Evolutionary conservation across 2,797 vertebrate species (phyloP), one percentile per base, ranked within the genome.

Genomic region (Rhinophrynus dorsalis): DNA sequence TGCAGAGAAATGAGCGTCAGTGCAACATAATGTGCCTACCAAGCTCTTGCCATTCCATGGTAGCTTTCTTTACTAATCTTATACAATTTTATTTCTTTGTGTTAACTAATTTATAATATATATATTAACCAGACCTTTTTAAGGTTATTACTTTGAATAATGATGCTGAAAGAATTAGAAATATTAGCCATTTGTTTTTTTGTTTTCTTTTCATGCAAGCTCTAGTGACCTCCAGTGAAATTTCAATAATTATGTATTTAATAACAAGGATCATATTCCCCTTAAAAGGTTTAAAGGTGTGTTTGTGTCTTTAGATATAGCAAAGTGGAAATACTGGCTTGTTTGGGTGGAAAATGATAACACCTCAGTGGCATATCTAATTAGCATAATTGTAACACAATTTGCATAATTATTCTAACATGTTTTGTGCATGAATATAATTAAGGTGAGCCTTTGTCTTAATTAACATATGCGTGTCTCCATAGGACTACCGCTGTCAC

Each of bases 401-500:
- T 73, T 60, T 51, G 27, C 62, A 59, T 66, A 73, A 73, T 73
- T 73, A 65, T 66, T 58, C 61, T 20, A 44, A 20, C 62, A 59
- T 73, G 54, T 51, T 73, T 58, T 58, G 33, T 65, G 44, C 61
- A 66, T 73, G 62, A 50, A 52, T 59, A 66, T 59, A 50, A 66
- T 66, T 73, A 60, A 57, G 18, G 54, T 66, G 45, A 42, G 54
- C 17, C 55, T 66, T 52, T 69, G 50, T 66, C 62, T 73, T 66
- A 73, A 73, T 73, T 66, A 73, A 42, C 61, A 73, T 72, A 52
- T 60, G 12, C 54, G 66, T 52, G 45, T 73, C 45, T 66, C 38
- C n/a, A 38, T 26, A 21, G 35, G 69, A 40, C 62, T 33, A 73
- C 54, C 18, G 40, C 55, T 59, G 45, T 73, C 69, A 66, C n/a